phyloP scores from a whole-genome alignment of 2,888 invertebrate species.

The Polyommatus icarus region DNA sequence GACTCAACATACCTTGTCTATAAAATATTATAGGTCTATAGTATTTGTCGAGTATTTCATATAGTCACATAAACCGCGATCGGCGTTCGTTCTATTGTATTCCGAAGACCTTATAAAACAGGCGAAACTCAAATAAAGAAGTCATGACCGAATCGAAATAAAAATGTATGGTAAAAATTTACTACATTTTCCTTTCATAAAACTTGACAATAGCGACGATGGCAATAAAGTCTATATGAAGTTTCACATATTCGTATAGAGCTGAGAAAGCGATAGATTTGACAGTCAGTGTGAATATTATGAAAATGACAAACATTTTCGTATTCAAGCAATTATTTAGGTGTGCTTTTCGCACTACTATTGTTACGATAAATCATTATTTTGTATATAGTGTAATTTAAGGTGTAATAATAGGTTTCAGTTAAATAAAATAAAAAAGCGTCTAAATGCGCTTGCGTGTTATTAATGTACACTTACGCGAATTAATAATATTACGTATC shows the following conservation, averaged over 20 bases:
- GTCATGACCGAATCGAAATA: conserved; percentile 24
- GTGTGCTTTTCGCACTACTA: no score
- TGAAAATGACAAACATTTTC: background rate
- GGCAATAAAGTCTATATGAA: conserved; percentile 22
- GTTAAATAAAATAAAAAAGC: no score
- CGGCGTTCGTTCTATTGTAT: conserved; percentile 12
- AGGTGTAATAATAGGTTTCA: no score
- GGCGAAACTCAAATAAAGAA: conserved; percentile 22
- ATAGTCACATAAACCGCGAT: background rate
- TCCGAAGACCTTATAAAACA: conserved; percentile 15
- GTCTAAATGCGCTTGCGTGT: no score
- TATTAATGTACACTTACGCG: no score
- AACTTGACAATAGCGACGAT: conserved; percentile 17
- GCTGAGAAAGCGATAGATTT: background rate
- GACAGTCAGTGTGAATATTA: background rate
- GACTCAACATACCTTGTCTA: background rate
- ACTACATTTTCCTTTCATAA: conserved; percentile 22
- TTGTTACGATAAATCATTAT: no score
- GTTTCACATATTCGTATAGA: background rate
- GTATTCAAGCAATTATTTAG: no score
- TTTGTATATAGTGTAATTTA: no score
- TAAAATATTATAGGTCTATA: background rate
- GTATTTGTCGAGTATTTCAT: background rate
- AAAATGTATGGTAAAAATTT: conserved; percentile 22
- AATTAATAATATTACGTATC: no score